phyloP scores from a whole-genome alignment of 1,140 invertebrate species.

The Wiebesia pumilae region DNA sequence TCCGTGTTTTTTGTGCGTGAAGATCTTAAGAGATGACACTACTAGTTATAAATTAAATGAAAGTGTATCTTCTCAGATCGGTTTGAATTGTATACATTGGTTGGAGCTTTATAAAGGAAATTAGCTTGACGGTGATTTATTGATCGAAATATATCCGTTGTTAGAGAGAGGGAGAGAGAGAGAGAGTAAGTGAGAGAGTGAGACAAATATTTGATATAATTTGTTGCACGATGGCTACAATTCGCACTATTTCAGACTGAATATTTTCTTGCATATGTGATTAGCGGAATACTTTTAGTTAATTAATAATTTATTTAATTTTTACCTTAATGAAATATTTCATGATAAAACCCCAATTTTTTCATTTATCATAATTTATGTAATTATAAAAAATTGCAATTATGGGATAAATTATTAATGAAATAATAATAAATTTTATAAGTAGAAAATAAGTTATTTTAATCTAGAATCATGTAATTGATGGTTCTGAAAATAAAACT shows the following conservation, averaged over 20 bases:
- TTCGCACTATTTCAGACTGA: not conserved
- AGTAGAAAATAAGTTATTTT: too few species aligned
- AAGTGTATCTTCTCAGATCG: not conserved
- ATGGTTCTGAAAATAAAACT: too few species aligned
- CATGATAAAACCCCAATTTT: too few species aligned
- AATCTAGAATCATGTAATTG: too few species aligned
- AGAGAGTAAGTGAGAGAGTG: not conserved
- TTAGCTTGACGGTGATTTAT: conserved; percentile 1
- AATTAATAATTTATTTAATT: too few species aligned
- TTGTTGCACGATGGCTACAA: not conserved
- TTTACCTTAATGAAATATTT: too few species aligned
- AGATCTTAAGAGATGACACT: not conserved
- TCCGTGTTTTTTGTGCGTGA: not conserved
- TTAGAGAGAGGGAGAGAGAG: not conserved
- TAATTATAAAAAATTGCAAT: too few species aligned
- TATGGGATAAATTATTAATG: too few species aligned
- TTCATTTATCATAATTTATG: too few species aligned
- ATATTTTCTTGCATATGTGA: not conserved
- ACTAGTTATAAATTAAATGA: not conserved
- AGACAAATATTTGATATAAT: not conserved
- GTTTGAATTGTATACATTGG: not conserved
- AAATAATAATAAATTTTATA: too few species aligned
- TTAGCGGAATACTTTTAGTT: too few species aligned
- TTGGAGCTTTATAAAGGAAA: not conserved
- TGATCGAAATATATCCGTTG: not conserved